Percentiles rank a stretch among this genome's conserved stretches.
Conservation (phyloP, 2,797 vertebrate species). For the Prunella strophiata region DNA sequence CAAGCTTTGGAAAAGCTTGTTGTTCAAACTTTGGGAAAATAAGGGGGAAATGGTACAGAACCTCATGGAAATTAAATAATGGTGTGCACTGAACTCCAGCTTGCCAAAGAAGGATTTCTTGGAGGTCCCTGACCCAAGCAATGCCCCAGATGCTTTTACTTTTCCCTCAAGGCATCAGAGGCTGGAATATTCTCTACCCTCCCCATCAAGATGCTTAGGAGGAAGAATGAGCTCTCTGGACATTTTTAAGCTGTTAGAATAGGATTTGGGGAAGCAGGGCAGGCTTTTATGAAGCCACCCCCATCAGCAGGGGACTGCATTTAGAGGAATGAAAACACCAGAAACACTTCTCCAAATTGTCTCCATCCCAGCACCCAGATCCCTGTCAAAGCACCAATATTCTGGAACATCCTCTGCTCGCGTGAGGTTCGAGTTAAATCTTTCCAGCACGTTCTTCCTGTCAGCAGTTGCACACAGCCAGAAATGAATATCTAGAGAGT, state of each 20-base stretch:
- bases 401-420: not conserved
- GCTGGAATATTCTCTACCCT: not conserved
- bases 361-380: not conserved
- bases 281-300: not conserved
- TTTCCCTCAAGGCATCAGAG: not conserved
- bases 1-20: not conserved
- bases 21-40: not conserved
- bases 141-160: not conserved
- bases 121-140: not conserved
- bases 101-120: not conserved
- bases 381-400: not conserved
- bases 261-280: not conserved
- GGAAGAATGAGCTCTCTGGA: not conserved
- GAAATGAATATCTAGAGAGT: not conserved
- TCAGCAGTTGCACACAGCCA: not conserved
- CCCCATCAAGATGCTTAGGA: not conserved
- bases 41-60: not conserved
- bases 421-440: not conserved
- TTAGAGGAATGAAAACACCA: not conserved
- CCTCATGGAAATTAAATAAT: not conserved
- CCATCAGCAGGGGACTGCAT: not conserved
- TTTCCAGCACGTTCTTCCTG: slow-evolving; percentile 33
- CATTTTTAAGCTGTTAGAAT: not conserved
- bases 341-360: not conserved
- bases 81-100: not conserved